Conservation (phyloP, 37 sponge, comb jelly and placozoan species). For the Ianthella basta region DNA sequence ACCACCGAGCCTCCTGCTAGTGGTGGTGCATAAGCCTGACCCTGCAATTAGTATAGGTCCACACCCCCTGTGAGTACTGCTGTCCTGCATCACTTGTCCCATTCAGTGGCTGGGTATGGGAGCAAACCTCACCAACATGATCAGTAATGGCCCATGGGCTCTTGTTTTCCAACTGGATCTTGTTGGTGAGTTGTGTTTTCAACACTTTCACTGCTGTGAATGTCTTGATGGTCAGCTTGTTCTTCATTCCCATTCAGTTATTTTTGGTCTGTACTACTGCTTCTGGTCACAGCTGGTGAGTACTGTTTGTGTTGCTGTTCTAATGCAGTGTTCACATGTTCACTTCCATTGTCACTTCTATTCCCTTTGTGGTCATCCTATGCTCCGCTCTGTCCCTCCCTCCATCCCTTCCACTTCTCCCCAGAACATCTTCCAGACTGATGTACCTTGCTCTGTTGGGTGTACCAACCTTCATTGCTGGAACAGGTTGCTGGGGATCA, state of each 20-base stretch:
- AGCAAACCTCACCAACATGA: constrained; percentile 73
- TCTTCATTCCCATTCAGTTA: too few species aligned
- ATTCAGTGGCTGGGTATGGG: constrained; percentile 81
- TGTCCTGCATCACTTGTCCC: neutral
- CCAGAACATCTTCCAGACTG: constrained; percentile 91
- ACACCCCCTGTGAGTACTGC: neutral
- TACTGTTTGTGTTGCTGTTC: too few species aligned
- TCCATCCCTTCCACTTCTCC: neutral
- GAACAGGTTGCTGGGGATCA: constrained; percentile 74
- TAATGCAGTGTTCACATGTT: too few species aligned
- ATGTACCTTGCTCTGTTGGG: constrained; percentile 74
- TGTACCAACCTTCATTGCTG: constrained; percentile 77
- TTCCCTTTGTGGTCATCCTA: neutral
- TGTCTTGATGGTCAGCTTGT: too few species aligned
- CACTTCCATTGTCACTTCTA: neutral
- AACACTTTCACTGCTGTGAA: too few species aligned
- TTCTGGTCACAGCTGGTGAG: constrained; percentile 80
- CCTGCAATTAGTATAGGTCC: neutral
- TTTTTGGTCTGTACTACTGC: too few species aligned
- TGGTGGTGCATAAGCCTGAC: constrained; percentile 63
- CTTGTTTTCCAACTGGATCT: constrained; percentile 78
- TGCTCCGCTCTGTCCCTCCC: neutral
- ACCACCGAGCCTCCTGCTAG: constrained; percentile 67
- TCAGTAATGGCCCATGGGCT: constrained; percentile 55
- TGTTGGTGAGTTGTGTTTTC: constrained; percentile 38